Evolutionary conservation across 2,888 invertebrate species (phyloP).

Genomic region (Leptinotarsa juncta): DNA sequence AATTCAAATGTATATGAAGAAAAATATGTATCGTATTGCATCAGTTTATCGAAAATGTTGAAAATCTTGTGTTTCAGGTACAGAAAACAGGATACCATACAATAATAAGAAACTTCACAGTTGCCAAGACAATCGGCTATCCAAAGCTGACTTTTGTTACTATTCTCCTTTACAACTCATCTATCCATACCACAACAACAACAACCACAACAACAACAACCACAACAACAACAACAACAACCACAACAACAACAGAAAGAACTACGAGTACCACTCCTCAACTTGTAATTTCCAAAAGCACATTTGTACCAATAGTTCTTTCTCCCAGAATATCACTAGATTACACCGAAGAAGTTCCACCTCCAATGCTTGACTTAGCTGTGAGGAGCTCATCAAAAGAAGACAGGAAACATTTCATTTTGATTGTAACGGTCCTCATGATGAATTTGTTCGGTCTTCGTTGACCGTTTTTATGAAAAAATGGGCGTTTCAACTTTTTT

Average conservation of each 20-base stretch:
- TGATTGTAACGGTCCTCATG: not conserved
- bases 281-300: not conserved
- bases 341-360: not conserved
- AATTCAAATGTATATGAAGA: too few species aligned
- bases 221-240: not conserved
- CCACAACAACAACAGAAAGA: not conserved
- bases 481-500: too few species aligned
- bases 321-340: not conserved
- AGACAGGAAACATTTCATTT: not conserved
- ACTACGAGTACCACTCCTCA: not conserved
- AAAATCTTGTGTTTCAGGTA: conserved; percentile 42
- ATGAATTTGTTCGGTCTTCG: not conserved
- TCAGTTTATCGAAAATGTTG: too few species aligned
- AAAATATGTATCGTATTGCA: too few species aligned
- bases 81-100: conserved; percentile 46
- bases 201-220: conserved; percentile 14
- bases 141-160: conserved; percentile 33
- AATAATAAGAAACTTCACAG: conserved; percentile 24
- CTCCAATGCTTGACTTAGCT: not conserved
- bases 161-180: conserved; percentile 39
- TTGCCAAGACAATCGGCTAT: conserved; percentile 32
- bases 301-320: not conserved
- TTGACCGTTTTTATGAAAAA: too few species aligned
- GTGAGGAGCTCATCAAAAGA: not conserved
- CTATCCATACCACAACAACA: conserved; percentile 34